These are phyloP conservation scores for Amblyornis subalaris DNA, from an alignment of 2,113 vertebrate species.

Conservation along the genomic window DNA sequence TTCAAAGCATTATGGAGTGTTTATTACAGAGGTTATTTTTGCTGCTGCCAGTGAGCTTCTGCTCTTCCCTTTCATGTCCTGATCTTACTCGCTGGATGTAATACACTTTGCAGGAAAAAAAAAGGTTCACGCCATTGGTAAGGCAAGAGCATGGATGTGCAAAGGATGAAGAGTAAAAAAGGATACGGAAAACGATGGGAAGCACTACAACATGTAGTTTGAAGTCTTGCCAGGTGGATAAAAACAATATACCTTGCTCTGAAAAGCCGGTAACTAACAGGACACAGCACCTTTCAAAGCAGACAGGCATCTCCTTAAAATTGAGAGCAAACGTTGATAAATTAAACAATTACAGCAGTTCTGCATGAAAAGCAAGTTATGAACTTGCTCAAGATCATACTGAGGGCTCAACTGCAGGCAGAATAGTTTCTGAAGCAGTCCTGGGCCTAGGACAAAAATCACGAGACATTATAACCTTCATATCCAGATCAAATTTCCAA, in stretches of 20 bases:
- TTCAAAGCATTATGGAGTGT: background rate
- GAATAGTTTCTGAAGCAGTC: background rate
- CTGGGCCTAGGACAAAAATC: background rate
- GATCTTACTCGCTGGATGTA: background rate
- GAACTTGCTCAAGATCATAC: background rate
- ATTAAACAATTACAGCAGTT: background rate
- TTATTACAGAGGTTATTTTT: background rate
- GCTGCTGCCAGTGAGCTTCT: background rate
- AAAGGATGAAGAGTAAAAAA: background rate
- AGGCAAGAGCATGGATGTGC: background rate
- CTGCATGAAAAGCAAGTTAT: background rate
- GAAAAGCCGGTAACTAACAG: background rate
- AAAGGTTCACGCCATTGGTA: background rate
- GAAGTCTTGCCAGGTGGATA: background rate
- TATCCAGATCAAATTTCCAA: background rate
- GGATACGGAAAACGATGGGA: background rate
- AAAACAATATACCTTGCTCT: accelerated
- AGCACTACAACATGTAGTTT: background rate
- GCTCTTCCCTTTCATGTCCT: background rate
- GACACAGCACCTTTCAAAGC: background rate
- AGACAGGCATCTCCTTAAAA: background rate
- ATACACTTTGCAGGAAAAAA: background rate
- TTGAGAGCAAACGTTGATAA: background rate
- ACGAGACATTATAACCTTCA: background rate
- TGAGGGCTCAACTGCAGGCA: background rate